Evolutionary conservation across 2,888 invertebrate species (phyloP).

Genomic region (Archips xylosteana): DNA sequence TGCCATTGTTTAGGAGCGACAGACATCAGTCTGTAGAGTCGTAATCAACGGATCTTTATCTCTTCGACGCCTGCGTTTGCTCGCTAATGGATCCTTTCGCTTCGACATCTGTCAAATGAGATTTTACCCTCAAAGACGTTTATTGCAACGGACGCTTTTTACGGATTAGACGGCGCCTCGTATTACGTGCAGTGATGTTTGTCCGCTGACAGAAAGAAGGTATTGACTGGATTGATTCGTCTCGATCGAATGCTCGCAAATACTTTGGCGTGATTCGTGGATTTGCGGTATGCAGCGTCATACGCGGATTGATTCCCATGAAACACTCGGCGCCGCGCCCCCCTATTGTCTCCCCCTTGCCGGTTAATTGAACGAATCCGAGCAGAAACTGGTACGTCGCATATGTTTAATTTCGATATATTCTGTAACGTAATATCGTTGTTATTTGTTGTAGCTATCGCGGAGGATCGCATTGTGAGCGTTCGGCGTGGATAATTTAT

Average conservation of each 20-base stretch:
- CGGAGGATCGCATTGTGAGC: constrained; percentile 23
- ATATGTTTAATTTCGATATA: constrained; percentile 38
- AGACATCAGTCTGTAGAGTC: constrained; percentile 62
- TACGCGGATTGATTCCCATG: constrained; percentile 2
- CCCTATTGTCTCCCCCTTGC: constrained; percentile 23
- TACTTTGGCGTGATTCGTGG: constrained; percentile 13
- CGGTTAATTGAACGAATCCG: constrained; percentile 31
- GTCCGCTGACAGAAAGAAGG: neutral
- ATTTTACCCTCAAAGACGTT: constrained; percentile 6
- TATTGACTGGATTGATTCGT: neutral
- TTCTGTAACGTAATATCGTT: constrained; percentile 28
- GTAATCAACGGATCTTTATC: constrained; percentile 49
- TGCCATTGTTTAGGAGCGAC: neutral
- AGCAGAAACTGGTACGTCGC: constrained; percentile 20
- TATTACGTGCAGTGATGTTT: neutral
- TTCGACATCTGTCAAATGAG: constrained; percentile 16
- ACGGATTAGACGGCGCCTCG: neutral
- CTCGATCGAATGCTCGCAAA: neutral
- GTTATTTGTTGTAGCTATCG: constrained; percentile 23
- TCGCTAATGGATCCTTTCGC: constrained; percentile 14
- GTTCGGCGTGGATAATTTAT: constrained; percentile 16
- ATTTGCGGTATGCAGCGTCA: neutral
- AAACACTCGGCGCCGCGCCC: neutral
- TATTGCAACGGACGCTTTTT: constrained; percentile 6
- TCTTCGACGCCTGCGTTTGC: constrained; percentile 26